Evolutionary conservation across 2,888 invertebrate genomes (phyloP), one percentile per base, ranked within the genome.

Genomic region (Chaetogeoica ovagalla): DNA sequence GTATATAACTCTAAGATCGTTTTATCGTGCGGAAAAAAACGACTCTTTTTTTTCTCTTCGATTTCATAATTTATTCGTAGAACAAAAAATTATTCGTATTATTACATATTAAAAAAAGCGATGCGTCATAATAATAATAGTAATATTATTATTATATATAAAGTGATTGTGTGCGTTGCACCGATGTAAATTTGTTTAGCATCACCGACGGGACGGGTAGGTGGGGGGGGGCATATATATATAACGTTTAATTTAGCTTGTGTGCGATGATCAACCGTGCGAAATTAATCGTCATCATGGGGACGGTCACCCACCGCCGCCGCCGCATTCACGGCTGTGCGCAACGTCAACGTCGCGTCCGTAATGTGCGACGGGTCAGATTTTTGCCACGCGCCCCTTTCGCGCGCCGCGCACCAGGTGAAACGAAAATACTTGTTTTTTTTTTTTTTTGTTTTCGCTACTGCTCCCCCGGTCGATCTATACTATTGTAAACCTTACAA

Each of bases 381-480:
- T 75, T 75, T 75, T 75, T 65, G 74, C 74, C 74, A 75, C 74
- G 74, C 74, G 74, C 74, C 74, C 74, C 9, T 6, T 30, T 30
- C 30, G 30, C 30, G 30, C 30, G 30, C 30, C 30, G 30, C 30
- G 30, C 30, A 79, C 79, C 79, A 79, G 79, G 79, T 79, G 79
- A 79, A 79, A 71, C 57, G 63, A 70, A 79, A 79, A 79, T 79
- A 79, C 79, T 79, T 79, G 79, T 79, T 79, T 79, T 79, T 71
- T 69, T 77, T 68, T 68, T 30, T 52, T 63, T 1, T 4, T 30
- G 30, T 30, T 30, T 30, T 30, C 30, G 2, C 30, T 43, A n/a
- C n/a, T n/a, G n/a, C 43, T 1, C 9, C 43, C 43, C 43, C 7
- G 1, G 43, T 9, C 43, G 43, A 1, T 30, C 4, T 65, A 8